Base-by-base conservation (phyloP, 2,888 invertebrate species). In the Elmis aenea region DNA sequence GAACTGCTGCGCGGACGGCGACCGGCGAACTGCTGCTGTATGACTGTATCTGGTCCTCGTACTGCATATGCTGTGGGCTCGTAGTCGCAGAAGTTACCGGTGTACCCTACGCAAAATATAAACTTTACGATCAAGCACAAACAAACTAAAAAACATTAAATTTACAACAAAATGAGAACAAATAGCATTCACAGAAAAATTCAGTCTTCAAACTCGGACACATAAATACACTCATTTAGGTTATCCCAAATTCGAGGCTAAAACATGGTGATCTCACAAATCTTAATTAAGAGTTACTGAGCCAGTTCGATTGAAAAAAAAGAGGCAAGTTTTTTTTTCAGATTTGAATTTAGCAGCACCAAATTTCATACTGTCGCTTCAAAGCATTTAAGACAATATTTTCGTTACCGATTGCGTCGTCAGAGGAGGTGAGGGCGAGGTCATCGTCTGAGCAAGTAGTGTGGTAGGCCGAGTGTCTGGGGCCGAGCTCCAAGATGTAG, bases 401-500 rank as follows among this genome's bases (percentile, higher is more conserved):
- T n/a, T n/a, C n/a, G n/a, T 41, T 45, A 54, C 56, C 64, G 66
- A 66, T 59, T 59, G 66, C 61, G 61, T 65, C 66, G 64, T 67
- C 67, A 55, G 66, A 64, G 65, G 62, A 62, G 61, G 58, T 56
- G 61, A 60, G 36, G 58, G 58, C 61, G 59, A 59, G 50, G 52
- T 59, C 54, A 49, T 57, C 67, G 55, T 64, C 67, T 55, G 65
- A 63, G 58, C 59, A 59, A 50, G 61, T 71, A 63, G 75, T 71
- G 69, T 59, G 62, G 70, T 59, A 59, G 61, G 61, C 56, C 56
- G 59, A 27, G 66, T 73, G 70, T 73, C 74, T 62, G 72, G 72
- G 62, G 67, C 74, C 72, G 73, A 73, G 68, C 68, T 75, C 73
- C 74, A 75, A 56, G 69, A 74, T 64, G 65, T 75, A 75, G 73